Base-by-base conservation (phyloP, 2,888 invertebrate species). In the Lissocephala sabroskyi region DNA sequence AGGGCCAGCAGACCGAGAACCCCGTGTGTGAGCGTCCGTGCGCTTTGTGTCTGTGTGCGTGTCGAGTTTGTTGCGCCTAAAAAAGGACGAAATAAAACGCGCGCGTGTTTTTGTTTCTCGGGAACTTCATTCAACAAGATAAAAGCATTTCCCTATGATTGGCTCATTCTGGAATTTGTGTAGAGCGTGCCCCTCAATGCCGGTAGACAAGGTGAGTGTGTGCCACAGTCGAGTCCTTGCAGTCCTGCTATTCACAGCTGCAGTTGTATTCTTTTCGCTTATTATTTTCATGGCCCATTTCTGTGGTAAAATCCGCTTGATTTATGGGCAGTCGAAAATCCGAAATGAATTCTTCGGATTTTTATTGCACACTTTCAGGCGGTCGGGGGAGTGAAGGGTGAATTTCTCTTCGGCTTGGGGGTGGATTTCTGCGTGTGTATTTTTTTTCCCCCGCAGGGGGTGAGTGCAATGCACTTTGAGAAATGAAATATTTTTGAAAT, bases 101-200 rank as follows among this genome's bases (percentile, higher is more conserved):
- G 54, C 53, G 62, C 47, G 73, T 62, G 56, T 67, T 67, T 45
- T 71, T 73, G 51, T 54, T 61, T 59, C 61, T 73, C 52, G 48
- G n/a, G 52, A 56, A 63, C 50, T 61, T 60, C 53, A 58, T 55
- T 64, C 35, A 50, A 46, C 56, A 64, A 60, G 49, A 55, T 55
- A 74, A 76, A 79, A 83, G 73, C 70, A 74, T 65, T 81, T 83
- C 88, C 89, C 88, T 88, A 96, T 96, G 96, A 95, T 96, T 89
- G 95, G 95, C 87, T 95, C 95, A 89, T 95, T 96, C 89, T 95
- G 95, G 95, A 96, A 95, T 88, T 88, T 96, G 88, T 96, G 96
- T 88, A 92, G 95, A 87, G 94, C 95, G 89, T 96, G 96, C 89
- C 96, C 95, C 86, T 94, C 95, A 87, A 94, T 95, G 94, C 95